A percentile compares a stretch with the other conserved stretches of the same genome.
phyloP scores from a whole-genome alignment of 2,888 invertebrate species.

The Nemoura dubitans region DNA sequence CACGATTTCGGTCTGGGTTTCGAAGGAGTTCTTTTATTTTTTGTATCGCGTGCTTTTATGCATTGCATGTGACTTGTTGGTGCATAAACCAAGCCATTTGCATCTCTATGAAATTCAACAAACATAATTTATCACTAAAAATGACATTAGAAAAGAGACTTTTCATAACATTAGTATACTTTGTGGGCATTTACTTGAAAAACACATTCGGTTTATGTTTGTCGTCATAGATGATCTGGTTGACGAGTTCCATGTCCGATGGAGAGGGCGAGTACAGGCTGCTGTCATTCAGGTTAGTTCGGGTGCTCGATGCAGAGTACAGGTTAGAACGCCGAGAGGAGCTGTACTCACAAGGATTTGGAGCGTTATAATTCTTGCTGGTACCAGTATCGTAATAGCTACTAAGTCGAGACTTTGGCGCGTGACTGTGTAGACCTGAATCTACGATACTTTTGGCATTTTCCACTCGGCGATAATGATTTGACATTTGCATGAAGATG shows the following conservation, averaged over 20 bases:
- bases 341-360: not conserved
- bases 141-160: too few relatives aligned
- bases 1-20: not conserved
- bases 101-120: not conserved
- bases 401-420: not conserved
- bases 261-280: not conserved
- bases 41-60: not conserved
- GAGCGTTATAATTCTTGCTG: slow-evolving; percentile 43
- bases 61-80: not conserved
- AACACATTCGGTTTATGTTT: slow-evolving; percentile 39
- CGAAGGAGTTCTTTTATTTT: not conserved
- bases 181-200: not conserved
- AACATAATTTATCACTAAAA: not conserved
- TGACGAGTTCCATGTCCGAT: slow-evolving; percentile 42
- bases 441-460: slow-evolving; percentile 59
- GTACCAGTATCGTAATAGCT: slow-evolving; percentile 47
- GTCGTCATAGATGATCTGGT: slow-evolving; percentile 44
- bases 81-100: not conserved
- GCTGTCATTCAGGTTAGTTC: not conserved
- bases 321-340: not conserved
- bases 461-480: slow-evolving; percentile 60
- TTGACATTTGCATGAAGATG: slow-evolving; percentile 58
- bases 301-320: not conserved
- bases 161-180: too few relatives aligned
- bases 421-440: not conserved